These are phyloP conservation scores for Anoplophora glabripennis DNA, from an alignment of 1,140 invertebrate species.

Conservation along the genomic window DNA sequence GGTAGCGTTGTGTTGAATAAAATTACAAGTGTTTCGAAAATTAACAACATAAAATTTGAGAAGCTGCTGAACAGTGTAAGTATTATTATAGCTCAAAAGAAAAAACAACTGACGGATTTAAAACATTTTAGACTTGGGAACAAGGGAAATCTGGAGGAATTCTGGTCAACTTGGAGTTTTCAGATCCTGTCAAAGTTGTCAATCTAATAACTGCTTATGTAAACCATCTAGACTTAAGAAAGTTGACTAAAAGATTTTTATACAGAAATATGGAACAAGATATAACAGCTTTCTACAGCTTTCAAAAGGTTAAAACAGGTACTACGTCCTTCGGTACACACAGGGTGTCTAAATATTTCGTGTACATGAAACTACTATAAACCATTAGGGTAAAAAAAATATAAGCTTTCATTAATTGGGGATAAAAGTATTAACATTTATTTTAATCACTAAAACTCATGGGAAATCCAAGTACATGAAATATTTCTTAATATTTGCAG, in stretches of 20 bases:
- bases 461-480: no score
- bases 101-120: background rate
- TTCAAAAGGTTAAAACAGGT: slow-evolving; percentile 30
- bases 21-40: slow-evolving; percentile 28
- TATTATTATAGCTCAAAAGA: background rate
- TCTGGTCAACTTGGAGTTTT: slow-evolving; percentile 23
- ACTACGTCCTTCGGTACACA: background rate
- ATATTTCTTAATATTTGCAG: background rate
- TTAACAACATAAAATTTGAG: slow-evolving; percentile 32
- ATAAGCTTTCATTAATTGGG: no score
- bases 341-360: background rate
- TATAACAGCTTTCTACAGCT: slow-evolving; percentile 32
- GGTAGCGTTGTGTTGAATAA: slow-evolving; percentile 34
- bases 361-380: background rate
- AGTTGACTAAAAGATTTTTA: slow-evolving; percentile 29
- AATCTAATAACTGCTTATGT: slow-evolving; percentile 27
- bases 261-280: slow-evolving; percentile 33
- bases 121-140: slow-evolving; percentile 4
- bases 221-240: slow-evolving; percentile 34
- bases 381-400: slow-evolving; percentile 1
- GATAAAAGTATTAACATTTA: no score
- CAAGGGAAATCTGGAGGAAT: slow-evolving; percentile 7
- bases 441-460: no score
- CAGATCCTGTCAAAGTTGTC: slow-evolving; percentile 22
- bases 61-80: slow-evolving; percentile 29